Evolutionary conservation across 2,113 vertebrate species (phyloP), one percentile per base, ranked within the genome.

Genomic region (Chascanopsetta lugubris): DNA sequence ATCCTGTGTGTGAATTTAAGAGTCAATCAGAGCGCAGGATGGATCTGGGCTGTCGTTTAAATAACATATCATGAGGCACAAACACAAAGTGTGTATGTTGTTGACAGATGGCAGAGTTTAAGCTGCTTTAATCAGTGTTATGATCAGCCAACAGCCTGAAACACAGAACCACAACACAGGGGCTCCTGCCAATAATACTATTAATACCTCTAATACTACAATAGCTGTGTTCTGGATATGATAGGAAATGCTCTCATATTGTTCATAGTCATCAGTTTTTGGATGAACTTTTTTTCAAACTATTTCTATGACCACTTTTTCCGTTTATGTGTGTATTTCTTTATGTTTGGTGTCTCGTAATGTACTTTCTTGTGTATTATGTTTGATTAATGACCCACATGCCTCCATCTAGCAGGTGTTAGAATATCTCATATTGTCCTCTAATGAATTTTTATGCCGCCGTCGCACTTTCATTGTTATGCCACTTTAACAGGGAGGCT

Each of bases 121-220:
- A 81, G 65, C 80, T 79, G 77, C 84, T 83, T 88, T 83, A 86
- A 81, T 84, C 72, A 68, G 61, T 81, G 70, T 82, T 74, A 72
- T 88, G 79, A 84, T 80, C 75, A 80, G 75, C 78, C 72, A 65
- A 36, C 70, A 73, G 64, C 70, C 59, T 18, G 38, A 6, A 42
- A 42, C 38, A 42, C 38, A 42, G 78, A 79, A 79, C 72, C 50
- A 25, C 24, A 36, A 65, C 27, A 69, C 46, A 50, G 66, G 69
- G 21, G 47, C 59, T 27, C n/a, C 67, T 61, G 27, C 59, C 72
- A 63, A 78, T 60, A 27, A 32, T 47, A 4, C 17, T 57, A 26
- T 24, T 79, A 64, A 59, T 72, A 24, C 38, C 36, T 38, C n/a
- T 60, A 42, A 47, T 72, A 18, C 55, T 49, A 3, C n/a, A 25